Percentiles rank a stretch among this genome's conserved stretches.
These are phyloP conservation scores for Dendrolimus houi DNA, from an alignment of 2,888 invertebrate species.

Conservation along the genomic window DNA sequence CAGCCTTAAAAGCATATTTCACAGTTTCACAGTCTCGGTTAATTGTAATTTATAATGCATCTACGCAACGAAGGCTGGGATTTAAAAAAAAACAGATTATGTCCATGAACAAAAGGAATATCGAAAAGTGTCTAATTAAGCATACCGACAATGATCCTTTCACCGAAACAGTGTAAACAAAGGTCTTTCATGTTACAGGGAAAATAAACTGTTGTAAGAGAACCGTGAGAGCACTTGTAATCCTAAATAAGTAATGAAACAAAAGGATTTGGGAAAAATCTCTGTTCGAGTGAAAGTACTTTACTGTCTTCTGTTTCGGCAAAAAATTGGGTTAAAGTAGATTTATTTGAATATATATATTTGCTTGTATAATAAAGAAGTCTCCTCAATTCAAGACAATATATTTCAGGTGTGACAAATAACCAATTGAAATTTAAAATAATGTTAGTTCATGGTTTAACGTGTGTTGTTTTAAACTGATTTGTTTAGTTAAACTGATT, in stretches of 20 bases:
- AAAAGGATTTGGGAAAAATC: background rate
- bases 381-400: too few species aligned
- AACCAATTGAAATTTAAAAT: too few species aligned
- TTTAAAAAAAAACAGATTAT: too few species aligned
- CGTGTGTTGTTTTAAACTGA: too few species aligned
- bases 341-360: constrained; percentile 12
- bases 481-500: too few species aligned
- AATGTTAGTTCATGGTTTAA: too few species aligned
- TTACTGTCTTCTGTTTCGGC: background rate
- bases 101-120: background rate
- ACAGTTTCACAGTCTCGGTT: too few species aligned
- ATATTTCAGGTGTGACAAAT: too few species aligned
- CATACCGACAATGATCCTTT: background rate
- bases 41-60: too few species aligned
- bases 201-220: constrained; percentile 29
- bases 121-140: background rate
- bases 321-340: background rate
- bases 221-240: constrained; percentile 29
- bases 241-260: constrained; percentile 35
- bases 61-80: too few species aligned
- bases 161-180: constrained; percentile 17
- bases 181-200: constrained; percentile 28
- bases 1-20: too few species aligned
- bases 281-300: background rate
- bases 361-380: background rate